Evolutionary conservation across 1,140 invertebrate genomes (phyloP), one percentile per base, ranked within the genome.

Genomic region (Nasonia giraulti): DNA sequence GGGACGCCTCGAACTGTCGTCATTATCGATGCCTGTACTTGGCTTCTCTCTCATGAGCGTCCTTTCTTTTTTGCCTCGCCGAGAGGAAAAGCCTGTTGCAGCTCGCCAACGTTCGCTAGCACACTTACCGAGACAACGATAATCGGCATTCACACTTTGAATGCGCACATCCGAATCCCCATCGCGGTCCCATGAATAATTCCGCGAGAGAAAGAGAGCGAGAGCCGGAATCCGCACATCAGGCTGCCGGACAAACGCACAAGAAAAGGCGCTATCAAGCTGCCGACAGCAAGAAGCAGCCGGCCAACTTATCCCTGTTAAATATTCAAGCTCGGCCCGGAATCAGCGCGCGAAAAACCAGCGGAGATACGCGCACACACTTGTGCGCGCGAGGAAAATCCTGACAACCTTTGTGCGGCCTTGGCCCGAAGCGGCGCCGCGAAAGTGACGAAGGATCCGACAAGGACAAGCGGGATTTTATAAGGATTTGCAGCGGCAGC

Each of bases 371-470:
- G 2, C 10, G 1, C 23, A 27, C 23, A 71, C 23, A 27, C 23
- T 17, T 8, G 20, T 6, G 14, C 20, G 17, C 62, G 6, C n/a
- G 20, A 69, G 27, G 66, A 69, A 69, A 69, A 69, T 69, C 66
- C 66, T 2, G 66, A 31, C 66, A 12, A 7, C 66, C n/a, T 69
- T 27, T n/a, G 27, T n/a, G 1, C 17, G 66, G 27, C 23, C 68
- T 11, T 31, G 23, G 20, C 68, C 10, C 23, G 68, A 6, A 62
- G 20, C 68, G 31, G 23, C 68, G 11, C 68, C 31, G 20, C 20
- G 17, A 62, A 62, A 62, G 55, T 71, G 68, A 71, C 68, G 68
- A 71, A 71, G 68, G 68, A 71, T 71, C 73, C 33, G 17, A 44
- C 37, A n/a, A 75, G 14, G 33, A 75, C 14, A 62, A 40, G 73